A percentile compares a stretch with the other conserved stretches of the same genome.
These are phyloP conservation scores for Trachymyrmex septentrionalis DNA, from an alignment of 1,140 invertebrate species.

Conservation along the genomic window DNA sequence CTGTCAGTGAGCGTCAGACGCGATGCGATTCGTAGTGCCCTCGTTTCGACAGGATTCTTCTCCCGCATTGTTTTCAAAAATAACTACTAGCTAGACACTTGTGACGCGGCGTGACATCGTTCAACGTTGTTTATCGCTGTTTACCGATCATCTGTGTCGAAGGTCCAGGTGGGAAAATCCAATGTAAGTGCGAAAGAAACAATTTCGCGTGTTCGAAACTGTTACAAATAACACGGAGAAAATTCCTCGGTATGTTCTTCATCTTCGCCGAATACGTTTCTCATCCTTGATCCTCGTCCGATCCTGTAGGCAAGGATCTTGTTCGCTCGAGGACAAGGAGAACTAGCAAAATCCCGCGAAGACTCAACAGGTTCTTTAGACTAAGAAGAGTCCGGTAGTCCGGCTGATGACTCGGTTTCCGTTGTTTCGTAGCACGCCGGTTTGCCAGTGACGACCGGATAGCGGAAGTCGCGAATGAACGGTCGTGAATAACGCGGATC, in stretches of 20 bases:
- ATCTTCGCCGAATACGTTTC: too few relatives aligned
- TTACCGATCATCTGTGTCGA: not conserved
- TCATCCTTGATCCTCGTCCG: too few relatives aligned
- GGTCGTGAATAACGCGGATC: slow-evolving; percentile 12
- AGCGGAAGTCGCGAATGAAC: slow-evolving; percentile 47
- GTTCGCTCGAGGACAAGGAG: not conserved
- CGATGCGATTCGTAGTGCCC: slow-evolving; percentile 68
- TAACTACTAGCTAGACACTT: not conserved
- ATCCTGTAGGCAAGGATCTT: too few relatives aligned
- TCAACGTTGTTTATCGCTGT: not conserved
- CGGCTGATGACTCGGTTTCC: slow-evolving; percentile 5
- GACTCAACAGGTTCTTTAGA: not conserved
- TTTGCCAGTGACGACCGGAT: slow-evolving; percentile 16
- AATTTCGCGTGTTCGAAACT: not conserved
- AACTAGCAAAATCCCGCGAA: not conserved
- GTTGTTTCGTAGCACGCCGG: not conserved
- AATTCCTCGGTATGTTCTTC: too few relatives aligned
- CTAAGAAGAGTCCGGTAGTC: not conserved
- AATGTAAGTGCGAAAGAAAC: not conserved
- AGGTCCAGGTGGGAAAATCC: not conserved
- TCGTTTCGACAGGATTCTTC: slow-evolving; percentile 58
- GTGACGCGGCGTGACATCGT: not conserved
- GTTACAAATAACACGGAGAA: not conserved
- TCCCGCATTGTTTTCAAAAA: slow-evolving; percentile 9
- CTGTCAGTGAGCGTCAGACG: slow-evolving; percentile 79